Base-by-base conservation (phyloP, 2,797 vertebrate genomes). In the Aeoliscus strigatus region DNA sequence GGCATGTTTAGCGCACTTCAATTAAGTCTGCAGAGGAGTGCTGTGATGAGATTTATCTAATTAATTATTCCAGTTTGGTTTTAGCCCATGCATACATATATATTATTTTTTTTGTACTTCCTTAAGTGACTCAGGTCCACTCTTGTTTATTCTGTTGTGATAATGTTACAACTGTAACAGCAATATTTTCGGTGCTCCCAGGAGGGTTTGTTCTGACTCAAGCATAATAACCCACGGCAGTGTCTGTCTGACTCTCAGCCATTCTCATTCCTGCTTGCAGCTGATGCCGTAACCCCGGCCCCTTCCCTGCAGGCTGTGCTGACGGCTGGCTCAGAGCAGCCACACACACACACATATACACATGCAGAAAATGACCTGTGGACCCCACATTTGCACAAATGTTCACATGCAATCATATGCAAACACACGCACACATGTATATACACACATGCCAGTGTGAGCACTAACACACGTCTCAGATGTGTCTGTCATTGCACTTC, bases 111-210 rank as follows among this genome's bases (percentile, higher is more conserved):
- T n/a, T n/a, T n/a, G n/a, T n/a, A n/a, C n/a, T n/a, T 80, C 60
- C 58, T 52, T 53, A 62, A 75, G 71, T 77, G 74, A 79, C 79
- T 66, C 57, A 14, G 61, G 69, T 70, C 75, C 37, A 16, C 71
- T 79, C 70, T 83, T 82, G 81, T 84, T 81, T 84, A 82, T 81
- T 79, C 78, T 75, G 80, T 81, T 84, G 81, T 85, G 80, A 77
- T 85, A 81, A 83, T 84, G 82, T 81, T 85, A 82, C 83, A 84
- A 84, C 80, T 83, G 80, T 83, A 82, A 83, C 82, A 83, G 82
- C 80, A 83, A 84, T 85, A 83, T 83, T 83, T 84, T 81, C 44
- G 40, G 72, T 18, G 74, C 57, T 84, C 85, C 83, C 82, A 79
- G 54, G 80, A 81, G 84, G 84, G 68, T 60, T 66, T 57, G 80